Conservation (phyloP, 2,888 invertebrate species). For the Euclidia mi region DNA sequence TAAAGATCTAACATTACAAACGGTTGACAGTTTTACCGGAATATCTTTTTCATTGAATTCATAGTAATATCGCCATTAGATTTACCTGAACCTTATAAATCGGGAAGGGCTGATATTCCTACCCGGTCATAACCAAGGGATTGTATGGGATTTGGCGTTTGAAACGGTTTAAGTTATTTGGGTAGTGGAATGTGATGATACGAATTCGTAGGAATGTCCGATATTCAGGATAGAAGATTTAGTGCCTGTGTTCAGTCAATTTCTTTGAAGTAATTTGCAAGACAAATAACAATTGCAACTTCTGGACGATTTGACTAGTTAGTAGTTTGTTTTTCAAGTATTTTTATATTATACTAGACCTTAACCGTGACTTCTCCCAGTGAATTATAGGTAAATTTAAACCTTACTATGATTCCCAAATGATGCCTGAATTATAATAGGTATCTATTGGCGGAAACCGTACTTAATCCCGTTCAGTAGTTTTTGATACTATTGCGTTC, state of each 20-base stretch:
- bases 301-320: too few relatives aligned
- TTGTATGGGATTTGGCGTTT: slow-evolving; percentile 33
- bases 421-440: too few relatives aligned
- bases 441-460: too few relatives aligned
- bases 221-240: neutral
- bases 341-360: too few relatives aligned
- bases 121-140: slow-evolving; percentile 32
- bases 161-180: slow-evolving; percentile 33
- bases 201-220: neutral
- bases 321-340: too few relatives aligned
- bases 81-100: slow-evolving; percentile 49
- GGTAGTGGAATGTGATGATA: slow-evolving; percentile 27
- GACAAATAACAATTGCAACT: too few relatives aligned
- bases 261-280: too few relatives aligned
- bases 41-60: slow-evolving; percentile 35
- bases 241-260: neutral
- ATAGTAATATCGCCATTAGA: slow-evolving; percentile 31
- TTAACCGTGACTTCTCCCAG: too few relatives aligned
- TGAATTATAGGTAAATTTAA: too few relatives aligned
- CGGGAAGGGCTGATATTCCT: slow-evolving; percentile 18
- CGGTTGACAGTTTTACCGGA: slow-evolving; percentile 19
- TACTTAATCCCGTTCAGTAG: too few relatives aligned
- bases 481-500: too few relatives aligned
- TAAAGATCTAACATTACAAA: slow-evolving; percentile 25
- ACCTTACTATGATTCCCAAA: too few relatives aligned